Percentiles rank a stretch among this genome's conserved stretches.
These are phyloP conservation scores for Drosophila fuyamai DNA, from an alignment of 1,140 invertebrate genomes.

Conservation along the genomic window DNA sequence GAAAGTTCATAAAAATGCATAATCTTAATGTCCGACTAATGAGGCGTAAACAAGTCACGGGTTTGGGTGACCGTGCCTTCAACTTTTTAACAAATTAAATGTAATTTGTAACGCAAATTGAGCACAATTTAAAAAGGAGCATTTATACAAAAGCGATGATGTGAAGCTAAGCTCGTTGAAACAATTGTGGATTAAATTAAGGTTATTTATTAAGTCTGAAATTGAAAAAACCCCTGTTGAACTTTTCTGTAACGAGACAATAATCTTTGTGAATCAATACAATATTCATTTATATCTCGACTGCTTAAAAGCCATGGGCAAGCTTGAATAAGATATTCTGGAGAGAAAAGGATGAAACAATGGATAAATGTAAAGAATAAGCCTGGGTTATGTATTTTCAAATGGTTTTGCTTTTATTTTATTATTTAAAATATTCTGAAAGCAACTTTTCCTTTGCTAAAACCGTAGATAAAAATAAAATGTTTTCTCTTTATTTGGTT, in stretches of 20 bases:
- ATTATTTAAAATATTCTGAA: constrained; percentile 62
- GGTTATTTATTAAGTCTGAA: constrained; percentile 2
- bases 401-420: constrained; percentile 65
- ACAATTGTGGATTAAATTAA: constrained; percentile 5
- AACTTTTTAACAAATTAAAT: constrained; percentile 57
- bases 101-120: constrained; percentile 63
- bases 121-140: constrained; percentile 21
- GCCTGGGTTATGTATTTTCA: constrained; percentile 6
- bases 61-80: constrained; percentile 1
- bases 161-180: constrained; percentile 7
- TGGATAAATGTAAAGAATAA: no score
- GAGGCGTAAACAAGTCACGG: constrained; percentile 42
- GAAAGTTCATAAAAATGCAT: constrained; percentile 61
- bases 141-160: constrained; percentile 10
- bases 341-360: no score
- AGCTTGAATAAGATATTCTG: no score
- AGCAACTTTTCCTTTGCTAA: constrained; percentile 33
- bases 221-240: background rate
- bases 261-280: background rate
- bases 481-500: constrained; percentile 25
- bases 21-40: constrained; percentile 57
- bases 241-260: background rate
- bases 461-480: constrained; percentile 50
- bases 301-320: no score
- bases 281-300: no score